A percentile compares a stretch with the other conserved stretches of the same genome.
Conservation (phyloP, 2,888 invertebrate genomes). For the Pachydiplax longipennis region DNA sequence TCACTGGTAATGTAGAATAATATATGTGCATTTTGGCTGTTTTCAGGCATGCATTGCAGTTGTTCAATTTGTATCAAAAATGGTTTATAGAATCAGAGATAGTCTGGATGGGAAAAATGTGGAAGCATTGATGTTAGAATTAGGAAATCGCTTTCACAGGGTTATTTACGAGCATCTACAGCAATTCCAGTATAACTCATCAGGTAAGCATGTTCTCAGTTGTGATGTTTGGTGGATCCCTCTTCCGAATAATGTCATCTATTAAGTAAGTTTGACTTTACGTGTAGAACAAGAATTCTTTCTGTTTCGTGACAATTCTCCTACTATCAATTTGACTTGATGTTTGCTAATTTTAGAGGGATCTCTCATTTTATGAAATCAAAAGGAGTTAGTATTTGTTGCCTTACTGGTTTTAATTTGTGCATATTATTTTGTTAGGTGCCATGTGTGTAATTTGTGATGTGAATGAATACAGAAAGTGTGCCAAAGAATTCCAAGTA, state of each 20-base stretch:
- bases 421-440: conserved; percentile 63
- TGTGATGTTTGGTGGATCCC: not conserved
- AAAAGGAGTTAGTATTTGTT: no score
- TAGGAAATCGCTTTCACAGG: conserved; percentile 91
- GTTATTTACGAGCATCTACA: conserved; percentile 94
- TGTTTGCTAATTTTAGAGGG: no score
- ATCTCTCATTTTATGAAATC: no score
- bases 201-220: conserved; percentile 66
- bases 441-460: conserved; percentile 98
- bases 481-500: conserved; percentile 80
- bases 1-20: not conserved
- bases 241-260: not conserved
- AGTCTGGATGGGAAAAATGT: conserved; percentile 93
- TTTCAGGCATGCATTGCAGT: conserved; percentile 83
- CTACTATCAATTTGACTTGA: no score
- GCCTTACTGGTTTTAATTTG: not conserved
- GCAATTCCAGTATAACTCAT: conserved; percentile 92
- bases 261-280: not conserved
- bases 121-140: conserved; percentile 82
- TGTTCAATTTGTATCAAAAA: conserved; percentile 79
- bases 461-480: conserved; percentile 94
- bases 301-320: no score
- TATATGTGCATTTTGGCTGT: conserved; percentile 22
- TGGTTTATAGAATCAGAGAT: conserved; percentile 78
- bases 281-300: no score